A percentile compares a stretch with the other conserved stretches of the same genome.
These are phyloP conservation scores for Theropithecus gelada DNA, from an alignment of 2,113 vertebrate genomes.

Conservation along the genomic window DNA sequence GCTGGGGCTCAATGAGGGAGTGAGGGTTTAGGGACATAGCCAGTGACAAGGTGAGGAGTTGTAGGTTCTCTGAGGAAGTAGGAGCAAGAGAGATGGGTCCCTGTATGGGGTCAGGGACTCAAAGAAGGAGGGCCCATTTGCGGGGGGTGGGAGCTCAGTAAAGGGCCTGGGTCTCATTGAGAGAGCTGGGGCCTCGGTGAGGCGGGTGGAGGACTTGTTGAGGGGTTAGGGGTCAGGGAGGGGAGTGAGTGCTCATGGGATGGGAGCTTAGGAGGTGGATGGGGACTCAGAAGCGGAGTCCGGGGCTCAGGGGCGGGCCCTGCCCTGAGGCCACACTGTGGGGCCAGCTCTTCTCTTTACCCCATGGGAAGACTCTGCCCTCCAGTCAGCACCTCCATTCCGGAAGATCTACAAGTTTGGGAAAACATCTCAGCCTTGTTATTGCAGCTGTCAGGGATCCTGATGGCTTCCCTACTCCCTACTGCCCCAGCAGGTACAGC, in stretches of 20 bases:
- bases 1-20: not conserved
- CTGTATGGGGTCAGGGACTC: not conserved
- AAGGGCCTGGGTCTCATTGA: not conserved
- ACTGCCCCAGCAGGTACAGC: not conserved
- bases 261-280: not conserved
- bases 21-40: not conserved
- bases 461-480: rapidly evolving
- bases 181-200: not conserved
- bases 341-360: not conserved
- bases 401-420: not conserved
- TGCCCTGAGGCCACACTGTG: no score
- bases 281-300: not conserved
- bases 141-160: not conserved
- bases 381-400: constrained; percentile 6
- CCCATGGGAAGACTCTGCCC: not conserved
- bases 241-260: not conserved
- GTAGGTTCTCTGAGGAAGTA: not conserved
- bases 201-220: not conserved
- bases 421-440: not conserved
- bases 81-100: not conserved
- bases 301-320: not conserved
- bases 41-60: not conserved
- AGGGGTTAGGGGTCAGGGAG: not conserved
- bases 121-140: not conserved
- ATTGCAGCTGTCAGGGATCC: constrained; percentile 6